Conservation (phyloP, 2,113 vertebrate species). For the Plotosus lineatus region DNA sequence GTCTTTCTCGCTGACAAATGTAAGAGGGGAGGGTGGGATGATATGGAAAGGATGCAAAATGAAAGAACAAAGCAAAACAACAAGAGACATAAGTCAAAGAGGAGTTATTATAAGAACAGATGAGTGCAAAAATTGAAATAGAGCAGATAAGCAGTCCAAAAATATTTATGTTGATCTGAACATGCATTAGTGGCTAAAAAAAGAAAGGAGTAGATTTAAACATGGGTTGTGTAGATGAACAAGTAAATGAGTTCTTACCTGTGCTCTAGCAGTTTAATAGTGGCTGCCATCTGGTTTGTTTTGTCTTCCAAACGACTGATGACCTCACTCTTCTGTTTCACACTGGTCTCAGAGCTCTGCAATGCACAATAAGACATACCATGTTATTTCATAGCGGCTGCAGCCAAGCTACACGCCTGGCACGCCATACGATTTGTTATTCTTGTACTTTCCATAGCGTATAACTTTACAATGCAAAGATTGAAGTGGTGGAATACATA, state of each 20-base stretch:
- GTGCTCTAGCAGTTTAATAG: constrained; percentile 92
- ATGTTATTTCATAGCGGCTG: too few relatives aligned
- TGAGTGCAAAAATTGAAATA: constrained; percentile 10
- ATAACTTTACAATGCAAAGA: too few relatives aligned
- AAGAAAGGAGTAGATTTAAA: not conserved
- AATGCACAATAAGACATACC: not conserved
- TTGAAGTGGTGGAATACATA: too few relatives aligned
- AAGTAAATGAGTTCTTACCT: constrained; percentile 76
- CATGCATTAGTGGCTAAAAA: not conserved
- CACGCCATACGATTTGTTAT: too few relatives aligned
- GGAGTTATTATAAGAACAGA: constrained; percentile 44
- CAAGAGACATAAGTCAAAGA: constrained; percentile 54
- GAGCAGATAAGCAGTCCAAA: constrained; percentile 10
- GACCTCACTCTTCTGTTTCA: constrained; percentile 91
- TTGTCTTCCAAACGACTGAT: constrained; percentile 94
- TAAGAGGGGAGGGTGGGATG: constrained; percentile 50
- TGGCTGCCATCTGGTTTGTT: constrained; percentile 92
- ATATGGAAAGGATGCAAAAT: constrained; percentile 36
- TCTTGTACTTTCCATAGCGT: too few relatives aligned
- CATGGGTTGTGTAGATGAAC: not conserved
- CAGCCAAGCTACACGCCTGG: too few relatives aligned
- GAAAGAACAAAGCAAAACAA: constrained; percentile 50
- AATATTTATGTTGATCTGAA: constrained; percentile 3
- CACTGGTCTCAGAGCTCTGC: constrained; percentile 84
- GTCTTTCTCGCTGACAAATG: constrained; percentile 87